phyloP scores from a whole-genome alignment of 2,888 invertebrate genomes.

The Temnothorax unifasciatus region DNA sequence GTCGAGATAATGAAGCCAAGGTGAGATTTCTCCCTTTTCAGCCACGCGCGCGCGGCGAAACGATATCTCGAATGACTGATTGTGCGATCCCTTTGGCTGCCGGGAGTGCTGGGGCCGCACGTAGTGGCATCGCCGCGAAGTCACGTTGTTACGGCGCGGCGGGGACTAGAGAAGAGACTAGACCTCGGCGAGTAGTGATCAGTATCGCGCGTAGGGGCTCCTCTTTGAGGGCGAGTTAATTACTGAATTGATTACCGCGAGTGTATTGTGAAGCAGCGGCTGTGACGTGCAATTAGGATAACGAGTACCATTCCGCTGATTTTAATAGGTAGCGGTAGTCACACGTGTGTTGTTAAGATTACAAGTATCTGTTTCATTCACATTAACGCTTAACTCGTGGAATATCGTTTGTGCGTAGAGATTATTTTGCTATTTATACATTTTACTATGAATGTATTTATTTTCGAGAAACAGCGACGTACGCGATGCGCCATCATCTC shows the following conservation, averaged over 20 bases:
- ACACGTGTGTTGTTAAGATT: not conserved
- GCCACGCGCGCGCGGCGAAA: constrained; percentile 62
- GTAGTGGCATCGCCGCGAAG: constrained; percentile 42
- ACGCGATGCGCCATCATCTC: not conserved
- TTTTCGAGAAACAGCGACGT: not conserved
- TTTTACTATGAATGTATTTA: not conserved
- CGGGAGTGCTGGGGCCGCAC: constrained; percentile 32
- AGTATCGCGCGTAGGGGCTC: constrained; percentile 33
- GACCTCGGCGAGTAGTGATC: constrained; percentile 19
- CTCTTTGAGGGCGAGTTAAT: constrained; percentile 38
- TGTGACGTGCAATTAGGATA: constrained; percentile 26
- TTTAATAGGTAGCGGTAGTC: constrained; percentile 1
- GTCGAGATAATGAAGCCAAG: constrained; percentile 81
- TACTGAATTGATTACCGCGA: constrained; percentile 37
- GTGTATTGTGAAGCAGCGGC: constrained; percentile 8
- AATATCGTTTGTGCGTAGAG: not conserved
- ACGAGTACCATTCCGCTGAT: constrained; percentile 16
- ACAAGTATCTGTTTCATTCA: constrained; percentile 10
- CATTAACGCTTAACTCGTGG: not conserved
- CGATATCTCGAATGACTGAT: constrained; percentile 75
- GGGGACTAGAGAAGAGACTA: not conserved
- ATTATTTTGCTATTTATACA: not conserved
- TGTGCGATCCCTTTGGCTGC: constrained; percentile 65
- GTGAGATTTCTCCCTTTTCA: constrained; percentile 80
- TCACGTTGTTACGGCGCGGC: constrained; percentile 10